Conservation (phyloP, 1,140 invertebrate genomes). For the Apocrypta bakeri region DNA sequence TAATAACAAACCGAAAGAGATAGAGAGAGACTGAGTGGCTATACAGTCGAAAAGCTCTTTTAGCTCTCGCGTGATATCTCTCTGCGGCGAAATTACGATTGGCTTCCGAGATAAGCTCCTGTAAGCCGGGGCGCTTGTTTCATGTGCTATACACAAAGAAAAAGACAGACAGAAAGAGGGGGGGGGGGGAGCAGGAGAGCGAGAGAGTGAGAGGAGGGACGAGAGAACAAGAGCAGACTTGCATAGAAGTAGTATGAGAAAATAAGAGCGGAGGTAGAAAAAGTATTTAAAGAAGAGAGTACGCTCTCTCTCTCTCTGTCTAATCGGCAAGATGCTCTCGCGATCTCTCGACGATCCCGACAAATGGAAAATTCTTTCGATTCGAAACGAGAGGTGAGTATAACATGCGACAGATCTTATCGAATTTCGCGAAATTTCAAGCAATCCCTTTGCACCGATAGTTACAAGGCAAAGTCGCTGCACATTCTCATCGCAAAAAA, state of each 20-base stretch:
- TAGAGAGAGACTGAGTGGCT: background rate
- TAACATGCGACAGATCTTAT: slow-evolving; percentile 43
- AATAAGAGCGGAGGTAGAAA: background rate
- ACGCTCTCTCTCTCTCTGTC: background rate
- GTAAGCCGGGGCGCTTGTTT: background rate
- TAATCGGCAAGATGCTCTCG: slow-evolving; percentile 37
- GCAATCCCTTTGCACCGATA: background rate
- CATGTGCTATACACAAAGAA: background rate
- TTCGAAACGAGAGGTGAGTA: background rate
- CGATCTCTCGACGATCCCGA: slow-evolving; percentile 28
- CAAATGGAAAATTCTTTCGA: slow-evolving; percentile 22
- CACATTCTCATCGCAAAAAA: background rate
- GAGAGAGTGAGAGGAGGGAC: background rate
- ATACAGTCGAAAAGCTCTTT: too few relatives aligned
- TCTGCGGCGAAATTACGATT: slow-evolving; percentile 41
- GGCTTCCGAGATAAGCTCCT: slow-evolving; percentile 34
- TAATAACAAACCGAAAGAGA: background rate
- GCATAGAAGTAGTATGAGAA: background rate
- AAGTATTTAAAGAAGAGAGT: slow-evolving; percentile 17
- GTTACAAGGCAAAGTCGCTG: slow-evolving; percentile 15
- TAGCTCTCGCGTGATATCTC: slow-evolving; percentile 39
- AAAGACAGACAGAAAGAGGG: too few relatives aligned
- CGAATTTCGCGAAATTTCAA: slow-evolving; percentile 34
- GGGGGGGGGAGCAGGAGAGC: background rate
- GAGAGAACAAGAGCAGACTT: background rate